Percentiles rank a stretch among this genome's conserved stretches.
These are phyloP conservation scores for Notechis scutatus DNA, from an alignment of 2,113 vertebrate species.

Conservation along the genomic window DNA sequence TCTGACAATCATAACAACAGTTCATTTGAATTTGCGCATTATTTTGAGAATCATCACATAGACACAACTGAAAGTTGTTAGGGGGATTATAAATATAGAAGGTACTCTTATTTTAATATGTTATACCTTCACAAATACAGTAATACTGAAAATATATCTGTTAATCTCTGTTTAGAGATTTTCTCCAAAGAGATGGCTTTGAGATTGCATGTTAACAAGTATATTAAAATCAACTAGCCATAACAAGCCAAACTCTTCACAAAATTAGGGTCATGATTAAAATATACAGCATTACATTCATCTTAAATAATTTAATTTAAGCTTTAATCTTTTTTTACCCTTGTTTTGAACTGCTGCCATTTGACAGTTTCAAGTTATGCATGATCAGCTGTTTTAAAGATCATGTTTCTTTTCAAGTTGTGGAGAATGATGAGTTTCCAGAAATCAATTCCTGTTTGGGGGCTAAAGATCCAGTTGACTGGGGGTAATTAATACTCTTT, in stretches of 20 bases:
- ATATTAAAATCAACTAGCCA: background rate
- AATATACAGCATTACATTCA: background rate
- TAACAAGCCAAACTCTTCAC: background rate
- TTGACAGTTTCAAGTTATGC: background rate
- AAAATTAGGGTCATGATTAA: background rate
- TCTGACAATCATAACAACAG: slow-evolving; percentile 68
- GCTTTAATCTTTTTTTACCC: background rate
- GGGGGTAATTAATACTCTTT: background rate
- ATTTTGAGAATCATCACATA: background rate
- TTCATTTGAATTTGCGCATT: background rate
- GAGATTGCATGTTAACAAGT: background rate
- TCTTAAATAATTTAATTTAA: background rate
- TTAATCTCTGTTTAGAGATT: background rate
- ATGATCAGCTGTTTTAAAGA: background rate
- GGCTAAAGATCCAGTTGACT: background rate
- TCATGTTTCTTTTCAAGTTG: background rate
- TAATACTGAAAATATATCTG: background rate
- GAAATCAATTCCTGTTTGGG: background rate
- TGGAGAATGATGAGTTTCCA: background rate
- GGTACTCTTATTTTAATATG: background rate
- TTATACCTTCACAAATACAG: background rate
- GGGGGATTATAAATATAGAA: background rate
- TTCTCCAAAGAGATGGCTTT: background rate
- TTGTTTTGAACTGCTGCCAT: background rate
- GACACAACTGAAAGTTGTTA: background rate